phyloP scores from a whole-genome alignment of 1,140 invertebrate genomes.

The Lasaia peninsularis region DNA sequence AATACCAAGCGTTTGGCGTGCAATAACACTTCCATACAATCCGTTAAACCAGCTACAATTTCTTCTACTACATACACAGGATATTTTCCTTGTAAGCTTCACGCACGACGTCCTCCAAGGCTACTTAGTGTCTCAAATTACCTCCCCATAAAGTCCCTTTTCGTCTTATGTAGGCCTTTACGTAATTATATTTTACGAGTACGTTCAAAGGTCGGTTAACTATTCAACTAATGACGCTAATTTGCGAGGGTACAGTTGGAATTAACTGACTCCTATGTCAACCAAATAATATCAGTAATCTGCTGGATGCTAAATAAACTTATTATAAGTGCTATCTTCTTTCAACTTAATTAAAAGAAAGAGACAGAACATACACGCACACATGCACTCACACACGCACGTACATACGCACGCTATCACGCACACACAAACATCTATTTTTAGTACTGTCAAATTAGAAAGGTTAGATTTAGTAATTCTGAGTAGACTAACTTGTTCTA shows the following conservation, averaged over 20 bases:
- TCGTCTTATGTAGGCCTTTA: slow-evolving; percentile 2
- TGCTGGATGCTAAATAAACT: too few relatives aligned
- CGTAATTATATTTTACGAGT: slow-evolving; percentile 8
- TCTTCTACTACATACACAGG: background rate
- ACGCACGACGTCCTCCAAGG: background rate
- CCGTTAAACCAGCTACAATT: background rate
- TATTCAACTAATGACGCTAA: slow-evolving; percentile 10
- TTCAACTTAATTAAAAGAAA: too few relatives aligned
- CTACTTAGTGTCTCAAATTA: slow-evolving; percentile 2
- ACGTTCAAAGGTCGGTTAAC: slow-evolving; percentile 8
- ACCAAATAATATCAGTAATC: background rate
- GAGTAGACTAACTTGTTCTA: too few relatives aligned
- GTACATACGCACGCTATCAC: too few relatives aligned
- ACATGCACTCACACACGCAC: too few relatives aligned
- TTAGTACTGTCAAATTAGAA: too few relatives aligned
- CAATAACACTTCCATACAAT: too few relatives aligned
- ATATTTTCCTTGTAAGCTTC: background rate
- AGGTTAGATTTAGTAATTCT: too few relatives aligned
- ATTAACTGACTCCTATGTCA: background rate
- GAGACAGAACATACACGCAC: too few relatives aligned
- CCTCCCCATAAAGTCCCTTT: slow-evolving; percentile 5
- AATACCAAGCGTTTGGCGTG: too few relatives aligned
- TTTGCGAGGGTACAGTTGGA: slow-evolving; percentile 2
- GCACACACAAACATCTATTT: too few relatives aligned
- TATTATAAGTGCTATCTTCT: too few relatives aligned